Evolutionary conservation across 2,797 vertebrate species (phyloP), one percentile per base, ranked within the genome.

Genomic region (Malurus leucopterus): DNA sequence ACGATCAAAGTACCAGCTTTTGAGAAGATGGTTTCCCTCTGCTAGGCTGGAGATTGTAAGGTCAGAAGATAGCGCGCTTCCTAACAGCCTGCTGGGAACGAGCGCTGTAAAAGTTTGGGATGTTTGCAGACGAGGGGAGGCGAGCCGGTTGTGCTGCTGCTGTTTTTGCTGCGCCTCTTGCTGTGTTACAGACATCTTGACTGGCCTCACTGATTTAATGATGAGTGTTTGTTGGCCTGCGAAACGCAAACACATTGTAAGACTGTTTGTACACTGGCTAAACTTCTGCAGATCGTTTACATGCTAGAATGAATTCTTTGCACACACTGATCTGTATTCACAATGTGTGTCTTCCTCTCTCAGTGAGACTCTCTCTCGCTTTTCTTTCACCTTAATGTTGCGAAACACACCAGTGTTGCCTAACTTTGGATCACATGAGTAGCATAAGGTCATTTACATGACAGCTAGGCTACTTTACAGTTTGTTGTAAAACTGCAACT

Each of bases 121-220:
- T 93, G 90, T 93, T 95, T 95, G 95, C 91, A 95, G 95, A 86
- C 94, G 95, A 84, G 13, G 43, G 95, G 89, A 83, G 49, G 57
- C 59, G 79, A 95, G 82, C 65, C 69, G 67, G 92, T 49, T 67
- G 64, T 61, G 44, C 1, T 78, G 86, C 71, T 90, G 82, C 92
- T 95, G 96, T 88, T 86, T 84, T 76, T 82, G 80, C 89, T 65
- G 74, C 27, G 91, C 44, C 61, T 93, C 92, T 95, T 80, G 79
- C 92, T 93, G 91, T 53, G 95, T 81, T 89, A 95, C 91, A 96
- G 93, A 94, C 96, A 93, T 97, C 89, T 89, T 82, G 92, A 90
- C 89, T 57, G 68, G 95, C 76, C 95, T 91, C 78, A 9, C 57
- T 94, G 92, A 94, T 94, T 94, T 82, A 93, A 90, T 38, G 92